These are phyloP conservation scores for Ernsta delagoae DNA, from an alignment of 2,888 invertebrate species.

Conservation along the genomic window DNA sequence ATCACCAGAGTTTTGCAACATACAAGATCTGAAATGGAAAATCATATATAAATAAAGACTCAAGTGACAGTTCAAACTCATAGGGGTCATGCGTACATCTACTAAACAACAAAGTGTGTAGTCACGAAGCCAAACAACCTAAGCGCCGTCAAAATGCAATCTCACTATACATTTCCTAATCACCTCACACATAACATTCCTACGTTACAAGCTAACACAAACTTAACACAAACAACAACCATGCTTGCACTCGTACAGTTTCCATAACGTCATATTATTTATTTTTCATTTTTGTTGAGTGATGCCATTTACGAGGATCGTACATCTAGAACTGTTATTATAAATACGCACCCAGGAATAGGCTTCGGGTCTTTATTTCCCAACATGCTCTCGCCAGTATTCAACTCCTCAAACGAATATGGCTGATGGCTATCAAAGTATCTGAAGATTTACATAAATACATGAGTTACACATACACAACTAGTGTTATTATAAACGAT, in stretches of 20 bases:
- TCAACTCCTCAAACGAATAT: slow-evolving; percentile 31
- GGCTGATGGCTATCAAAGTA: slow-evolving; percentile 46
- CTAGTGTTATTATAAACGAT: not conserved
- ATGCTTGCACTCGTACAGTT: slow-evolving; percentile 3
- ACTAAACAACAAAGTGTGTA: not conserved
- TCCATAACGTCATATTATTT: not conserved
- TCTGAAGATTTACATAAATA: slow-evolving; percentile 38
- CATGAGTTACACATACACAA: slow-evolving; percentile 14
- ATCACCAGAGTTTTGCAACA: slow-evolving; percentile 11
- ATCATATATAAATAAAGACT: not conserved
- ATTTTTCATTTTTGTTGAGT: not conserved
- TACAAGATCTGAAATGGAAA: slow-evolving; percentile 8
- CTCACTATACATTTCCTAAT: not conserved
- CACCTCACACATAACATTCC: not conserved
- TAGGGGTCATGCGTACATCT: not conserved
- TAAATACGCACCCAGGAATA: slow-evolving; percentile 23
- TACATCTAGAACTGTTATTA: slow-evolving; percentile 20
- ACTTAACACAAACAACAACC: slow-evolving; percentile 1
- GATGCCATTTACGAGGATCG: slow-evolving; percentile 1
- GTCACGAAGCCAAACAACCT: not conserved
- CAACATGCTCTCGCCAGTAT: slow-evolving; percentile 9
- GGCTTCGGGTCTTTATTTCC: slow-evolving; percentile 18
- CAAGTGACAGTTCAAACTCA: not conserved
- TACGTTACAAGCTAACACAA: not conserved
- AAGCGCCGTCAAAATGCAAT: not conserved